phyloP scores from a whole-genome alignment of 2,113 vertebrate genomes.

The Leucoraja erinaceus region DNA sequence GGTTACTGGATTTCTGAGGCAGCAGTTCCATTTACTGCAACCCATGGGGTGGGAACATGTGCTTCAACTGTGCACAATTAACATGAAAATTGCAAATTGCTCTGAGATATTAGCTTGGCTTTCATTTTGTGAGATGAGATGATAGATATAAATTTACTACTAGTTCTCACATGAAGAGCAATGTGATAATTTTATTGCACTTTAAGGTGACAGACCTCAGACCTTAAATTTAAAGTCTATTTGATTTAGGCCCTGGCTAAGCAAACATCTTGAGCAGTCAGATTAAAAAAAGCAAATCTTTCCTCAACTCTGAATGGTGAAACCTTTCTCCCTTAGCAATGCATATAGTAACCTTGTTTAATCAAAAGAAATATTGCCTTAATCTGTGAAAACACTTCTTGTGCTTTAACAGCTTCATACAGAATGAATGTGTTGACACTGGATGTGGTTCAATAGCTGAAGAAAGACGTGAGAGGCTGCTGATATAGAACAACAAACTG shows the following conservation, averaged over 20 bases:
- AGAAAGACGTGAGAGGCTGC: slow-evolving; percentile 20
- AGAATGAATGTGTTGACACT: slow-evolving; percentile 34
- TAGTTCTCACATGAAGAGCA: not conserved
- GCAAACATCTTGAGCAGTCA: slow-evolving; percentile 15
- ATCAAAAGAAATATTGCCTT: slow-evolving; percentile 38
- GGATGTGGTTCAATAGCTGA: slow-evolving; percentile 19
- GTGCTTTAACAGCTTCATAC: slow-evolving; percentile 36
- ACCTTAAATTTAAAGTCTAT: not conserved
- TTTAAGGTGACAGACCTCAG: not conserved
- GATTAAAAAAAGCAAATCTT: slow-evolving; percentile 37
- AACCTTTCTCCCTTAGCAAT: slow-evolving; percentile 20
- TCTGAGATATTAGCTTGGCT: not conserved
- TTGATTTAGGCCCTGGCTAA: slow-evolving; percentile 4
- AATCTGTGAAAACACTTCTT: slow-evolving; percentile 34
- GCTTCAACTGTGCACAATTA: not conserved
- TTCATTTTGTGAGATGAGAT: not conserved
- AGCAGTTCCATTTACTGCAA: too few relatives aligned
- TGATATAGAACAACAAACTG: slow-evolving; percentile 35
- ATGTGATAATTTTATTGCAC: not conserved
- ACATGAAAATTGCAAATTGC: not conserved
- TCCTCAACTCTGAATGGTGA: slow-evolving; percentile 34
- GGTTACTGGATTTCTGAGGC: too few relatives aligned
- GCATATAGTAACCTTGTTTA: slow-evolving; percentile 33
- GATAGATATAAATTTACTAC: not conserved
- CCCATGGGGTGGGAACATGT: too few relatives aligned